A percentile compares a stretch with the other conserved stretches of the same genome.
phyloP scores from a whole-genome alignment of 2,888 invertebrate genomes.

The Arrhopalites spinosus region DNA sequence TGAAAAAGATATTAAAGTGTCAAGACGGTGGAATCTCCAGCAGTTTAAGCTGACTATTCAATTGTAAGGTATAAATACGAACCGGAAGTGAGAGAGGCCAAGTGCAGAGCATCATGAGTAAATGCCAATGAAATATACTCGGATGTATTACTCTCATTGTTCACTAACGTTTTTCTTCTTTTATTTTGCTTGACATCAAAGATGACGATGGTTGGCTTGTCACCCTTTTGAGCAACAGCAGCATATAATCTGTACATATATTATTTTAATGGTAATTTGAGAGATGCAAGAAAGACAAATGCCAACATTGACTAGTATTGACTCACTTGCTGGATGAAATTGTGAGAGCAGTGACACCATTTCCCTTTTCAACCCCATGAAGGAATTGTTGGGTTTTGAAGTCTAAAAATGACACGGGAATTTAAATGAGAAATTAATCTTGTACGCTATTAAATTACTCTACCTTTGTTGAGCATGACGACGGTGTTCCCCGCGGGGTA shows the following conservation, averaged over 20 bases:
- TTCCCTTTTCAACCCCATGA: slow-evolving; percentile 60
- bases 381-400: slow-evolving; percentile 60
- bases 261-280: background rate
- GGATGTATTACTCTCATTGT: slow-evolving; percentile 61
- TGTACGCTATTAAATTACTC: too few species aligned
- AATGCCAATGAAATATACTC: slow-evolving; percentile 77
- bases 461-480: slow-evolving; percentile 59
- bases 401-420: slow-evolving; percentile 53
- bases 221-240: slow-evolving; percentile 60
- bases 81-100: slow-evolving; percentile 78
- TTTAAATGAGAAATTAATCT: too few species aligned
- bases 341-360: slow-evolving; percentile 50
- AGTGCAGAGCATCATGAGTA: slow-evolving; percentile 60
- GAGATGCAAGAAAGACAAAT: too few species aligned
- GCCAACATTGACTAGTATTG: background rate
- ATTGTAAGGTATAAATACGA: too few species aligned
- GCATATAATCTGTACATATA: slow-evolving; percentile 42
- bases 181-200: slow-evolving; percentile 61
- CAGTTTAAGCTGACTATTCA: too few species aligned
- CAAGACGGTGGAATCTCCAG: too few species aligned
- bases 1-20: too few species aligned
- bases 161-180: slow-evolving; percentile 60
- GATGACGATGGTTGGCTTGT: slow-evolving; percentile 60
- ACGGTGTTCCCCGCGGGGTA: slow-evolving; percentile 60
- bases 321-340: slow-evolving; percentile 48